phyloP scores from a whole-genome alignment of 2,797 vertebrate species.

The Notoglanidium macrostoma region DNA sequence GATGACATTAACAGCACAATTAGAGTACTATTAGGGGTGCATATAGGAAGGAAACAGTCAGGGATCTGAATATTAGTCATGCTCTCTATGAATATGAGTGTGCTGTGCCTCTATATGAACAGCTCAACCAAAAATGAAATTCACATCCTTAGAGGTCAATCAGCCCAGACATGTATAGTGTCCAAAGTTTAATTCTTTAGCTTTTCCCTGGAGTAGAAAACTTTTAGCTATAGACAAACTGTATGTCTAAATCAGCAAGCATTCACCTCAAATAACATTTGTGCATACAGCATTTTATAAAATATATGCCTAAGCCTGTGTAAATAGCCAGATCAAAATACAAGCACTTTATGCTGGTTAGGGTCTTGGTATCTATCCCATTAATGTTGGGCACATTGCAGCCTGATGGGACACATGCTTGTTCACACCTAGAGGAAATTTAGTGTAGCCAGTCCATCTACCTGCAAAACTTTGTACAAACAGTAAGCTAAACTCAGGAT shows the following conservation, averaged over 20 bases:
- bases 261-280: neutral
- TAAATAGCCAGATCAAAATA: neutral
- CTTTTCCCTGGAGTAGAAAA: neutral
- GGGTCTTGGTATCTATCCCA: neutral
- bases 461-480: neutral
- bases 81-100: neutral
- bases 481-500: neutral
- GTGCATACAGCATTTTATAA: neutral
- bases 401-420: neutral
- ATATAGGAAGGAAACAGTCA: conserved; percentile 15
- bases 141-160: neutral
- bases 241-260: neutral
- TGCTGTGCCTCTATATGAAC: neutral
- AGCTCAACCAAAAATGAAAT: conserved; percentile 2
- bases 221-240: too few species aligned
- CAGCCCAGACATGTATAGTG: neutral
- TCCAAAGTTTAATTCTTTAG: neutral
- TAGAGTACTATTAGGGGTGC: conserved; percentile 22
- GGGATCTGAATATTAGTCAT: neutral
- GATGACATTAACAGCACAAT: conserved; percentile 4
- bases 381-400: neutral
- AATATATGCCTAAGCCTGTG: neutral
- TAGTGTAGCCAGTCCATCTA: neutral
- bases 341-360: neutral
- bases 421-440: neutral